phyloP scores from a whole-genome alignment of 2,797 vertebrate genomes.

The Siniperca undulata region DNA sequence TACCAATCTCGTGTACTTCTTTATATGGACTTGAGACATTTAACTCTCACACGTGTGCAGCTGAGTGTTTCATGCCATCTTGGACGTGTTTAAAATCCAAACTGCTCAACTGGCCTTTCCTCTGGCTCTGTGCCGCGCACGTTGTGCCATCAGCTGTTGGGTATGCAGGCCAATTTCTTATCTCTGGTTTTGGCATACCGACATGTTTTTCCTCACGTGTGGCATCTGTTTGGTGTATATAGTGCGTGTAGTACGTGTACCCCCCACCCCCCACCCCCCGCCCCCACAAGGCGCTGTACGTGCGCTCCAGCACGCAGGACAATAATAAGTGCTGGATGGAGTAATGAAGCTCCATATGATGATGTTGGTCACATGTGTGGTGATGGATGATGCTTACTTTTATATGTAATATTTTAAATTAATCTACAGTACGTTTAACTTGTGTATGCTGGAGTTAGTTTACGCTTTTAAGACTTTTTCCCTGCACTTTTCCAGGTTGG shows the following conservation, averaged over 20 bases:
- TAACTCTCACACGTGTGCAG: not conserved
- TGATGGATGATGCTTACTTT: not conserved
- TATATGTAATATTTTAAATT: not conserved
- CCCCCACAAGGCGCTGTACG: constrained; percentile 23
- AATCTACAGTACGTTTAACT: too few species aligned
- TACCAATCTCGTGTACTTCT: not conserved
- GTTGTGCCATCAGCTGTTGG: constrained; percentile 29
- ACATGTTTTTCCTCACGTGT: not conserved
- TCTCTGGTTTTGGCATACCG: not conserved
- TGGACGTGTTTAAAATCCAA: not conserved
- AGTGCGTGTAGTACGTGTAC: not conserved
- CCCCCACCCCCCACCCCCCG: too few species aligned
- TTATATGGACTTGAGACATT: too few species aligned
- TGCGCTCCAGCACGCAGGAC: constrained; percentile 42
- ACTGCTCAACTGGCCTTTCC: not conserved
- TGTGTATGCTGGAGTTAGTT: not conserved
- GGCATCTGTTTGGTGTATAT: constrained; percentile 24
- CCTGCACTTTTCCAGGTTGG: not conserved
- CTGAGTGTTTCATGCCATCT: not conserved
- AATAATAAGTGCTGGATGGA: not conserved
- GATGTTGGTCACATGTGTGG: not conserved
- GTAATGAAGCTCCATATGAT: not conserved
- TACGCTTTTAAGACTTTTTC: not conserved
- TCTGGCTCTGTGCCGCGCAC: not conserved
- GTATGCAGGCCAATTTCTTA: not conserved